These are phyloP conservation scores for Polypedilum vanderplanki DNA, from an alignment of 1,140 invertebrate genomes.

Conservation along the genomic window DNA sequence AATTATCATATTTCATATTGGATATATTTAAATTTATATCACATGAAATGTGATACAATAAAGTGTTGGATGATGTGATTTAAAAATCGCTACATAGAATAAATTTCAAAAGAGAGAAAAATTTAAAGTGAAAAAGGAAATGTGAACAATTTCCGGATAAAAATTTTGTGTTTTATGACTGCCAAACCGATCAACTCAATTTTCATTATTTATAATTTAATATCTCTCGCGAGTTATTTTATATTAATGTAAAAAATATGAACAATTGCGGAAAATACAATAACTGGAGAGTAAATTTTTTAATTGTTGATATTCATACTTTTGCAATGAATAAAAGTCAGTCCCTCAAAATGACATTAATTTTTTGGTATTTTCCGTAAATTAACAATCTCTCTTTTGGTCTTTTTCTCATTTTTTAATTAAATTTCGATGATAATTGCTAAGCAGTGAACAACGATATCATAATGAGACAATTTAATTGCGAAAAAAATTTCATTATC, in stretches of 20 bases:
- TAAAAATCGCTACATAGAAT: too few species aligned
- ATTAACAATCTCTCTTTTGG: background rate
- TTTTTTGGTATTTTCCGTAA: background rate
- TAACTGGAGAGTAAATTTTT: background rate
- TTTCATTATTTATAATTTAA: too few species aligned
- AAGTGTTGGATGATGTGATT: too few species aligned
- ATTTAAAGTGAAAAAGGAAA: background rate
- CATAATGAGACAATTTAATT: conserved; percentile 12
- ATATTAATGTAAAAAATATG: background rate
- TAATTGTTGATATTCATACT: conserved; percentile 12
- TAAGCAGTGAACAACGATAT: background rate
- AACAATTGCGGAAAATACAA: background rate
- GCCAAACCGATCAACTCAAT: too few species aligned
- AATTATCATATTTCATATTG: too few species aligned
- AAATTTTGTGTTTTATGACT: too few species aligned
- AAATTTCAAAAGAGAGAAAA: too few species aligned
- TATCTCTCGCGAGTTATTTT: background rate
- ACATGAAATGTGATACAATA: too few species aligned
- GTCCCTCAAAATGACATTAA: conserved; percentile 11
- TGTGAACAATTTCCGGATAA: background rate
- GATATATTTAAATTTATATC: too few species aligned
- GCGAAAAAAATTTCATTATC: background rate
- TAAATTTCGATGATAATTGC: conserved; percentile 13
- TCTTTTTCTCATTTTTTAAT: background rate
- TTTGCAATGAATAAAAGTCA: background rate